phyloP scores from a whole-genome alignment of 2,113 vertebrate species.

The human (Homo sapiens) region GRCh38 chr2:141551501-141552000 shows the following conservation, averaged over 20 bases:
- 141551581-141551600: background rate
- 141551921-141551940: constrained; percentile 12
- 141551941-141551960: background rate
- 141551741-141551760: background rate
- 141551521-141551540: background rate
- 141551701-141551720: background rate
- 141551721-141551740: background rate
- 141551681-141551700: background rate
- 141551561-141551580: background rate
- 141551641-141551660: background rate
- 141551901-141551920: constrained; percentile 25
- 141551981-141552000: background rate
- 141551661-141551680: rapidly evolving
- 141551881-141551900: background rate
- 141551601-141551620: background rate
- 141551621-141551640: background rate
- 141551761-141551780: background rate
- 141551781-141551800: background rate
- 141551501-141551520: background rate
- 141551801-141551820: background rate
- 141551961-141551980: background rate
- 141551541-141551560: background rate
- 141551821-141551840: background rate
- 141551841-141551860: background rate
- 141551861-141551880: background rate